These are phyloP conservation scores for Calliphora vicina DNA, from an alignment of 1,140 invertebrate genomes.

Conservation along the genomic window DNA sequence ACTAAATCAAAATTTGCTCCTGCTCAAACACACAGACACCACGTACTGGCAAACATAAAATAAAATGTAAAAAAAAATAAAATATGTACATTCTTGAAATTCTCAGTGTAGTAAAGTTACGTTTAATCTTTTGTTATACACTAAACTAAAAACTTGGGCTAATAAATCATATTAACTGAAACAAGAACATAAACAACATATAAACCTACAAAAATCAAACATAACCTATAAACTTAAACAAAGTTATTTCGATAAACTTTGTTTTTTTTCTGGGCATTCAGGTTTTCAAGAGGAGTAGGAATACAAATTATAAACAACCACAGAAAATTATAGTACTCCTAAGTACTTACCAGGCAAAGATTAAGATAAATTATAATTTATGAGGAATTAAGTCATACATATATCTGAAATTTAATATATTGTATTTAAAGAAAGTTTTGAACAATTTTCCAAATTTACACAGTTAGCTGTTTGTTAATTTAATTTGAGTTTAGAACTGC, in stretches of 20 bases:
- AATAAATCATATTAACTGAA: slow-evolving; percentile 15
- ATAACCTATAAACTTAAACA: background rate
- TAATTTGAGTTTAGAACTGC: too few species aligned
- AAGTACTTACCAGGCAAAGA: too few species aligned
- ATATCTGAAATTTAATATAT: too few species aligned
- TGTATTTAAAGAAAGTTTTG: too few species aligned
- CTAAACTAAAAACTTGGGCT: background rate
- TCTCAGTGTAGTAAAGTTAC: background rate
- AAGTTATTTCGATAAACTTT: background rate
- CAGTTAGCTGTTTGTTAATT: too few species aligned
- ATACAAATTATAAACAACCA: background rate
- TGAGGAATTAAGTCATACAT: too few species aligned
- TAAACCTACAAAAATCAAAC: background rate
- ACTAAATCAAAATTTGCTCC: slow-evolving; percentile 25
- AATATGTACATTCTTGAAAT: slow-evolving; percentile 6
- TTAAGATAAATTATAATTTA: too few species aligned
- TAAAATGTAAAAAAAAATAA: background rate
- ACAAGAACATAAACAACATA: background rate
- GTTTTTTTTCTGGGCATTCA: background rate
- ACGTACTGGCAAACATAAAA: background rate
- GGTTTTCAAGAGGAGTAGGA: too few species aligned
- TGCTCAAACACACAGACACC: background rate
- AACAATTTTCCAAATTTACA: too few species aligned
- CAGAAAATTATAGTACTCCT: background rate
- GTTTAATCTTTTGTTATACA: slow-evolving; percentile 6